Evolutionary conservation across 2,888 invertebrate species (phyloP).

Genomic region (Mythimna vitellina): DNA sequence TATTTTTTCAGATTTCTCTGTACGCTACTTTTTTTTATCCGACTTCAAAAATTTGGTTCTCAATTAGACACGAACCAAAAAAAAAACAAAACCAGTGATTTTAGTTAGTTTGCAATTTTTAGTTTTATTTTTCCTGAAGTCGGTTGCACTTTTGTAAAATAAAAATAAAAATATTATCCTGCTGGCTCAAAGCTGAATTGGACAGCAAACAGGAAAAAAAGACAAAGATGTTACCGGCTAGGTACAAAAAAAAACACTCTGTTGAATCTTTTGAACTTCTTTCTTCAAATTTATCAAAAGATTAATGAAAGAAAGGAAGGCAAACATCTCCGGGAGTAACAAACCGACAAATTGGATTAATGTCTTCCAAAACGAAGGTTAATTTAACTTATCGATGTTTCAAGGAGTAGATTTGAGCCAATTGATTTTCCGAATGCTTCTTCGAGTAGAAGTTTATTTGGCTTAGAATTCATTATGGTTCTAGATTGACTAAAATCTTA

Average conservation of each 20-base stretch:
- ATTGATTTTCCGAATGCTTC: slow-evolving; percentile 30
- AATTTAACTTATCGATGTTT: slow-evolving; percentile 54
- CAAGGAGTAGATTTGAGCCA: slow-evolving; percentile 20
- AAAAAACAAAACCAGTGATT: too few relatives aligned
- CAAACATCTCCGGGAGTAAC: slow-evolving; percentile 58
- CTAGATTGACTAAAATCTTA: neutral
- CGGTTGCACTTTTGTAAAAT: too few relatives aligned
- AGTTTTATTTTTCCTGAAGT: too few relatives aligned
- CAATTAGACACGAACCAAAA: too few relatives aligned
- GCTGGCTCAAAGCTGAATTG: neutral
- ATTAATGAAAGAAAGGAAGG: slow-evolving; percentile 44
- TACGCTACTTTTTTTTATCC: neutral
- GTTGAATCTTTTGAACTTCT: slow-evolving; percentile 40
- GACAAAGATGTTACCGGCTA: neutral
- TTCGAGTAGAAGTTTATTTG: neutral
- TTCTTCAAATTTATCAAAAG: slow-evolving; percentile 57
- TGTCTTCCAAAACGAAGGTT: slow-evolving; percentile 58
- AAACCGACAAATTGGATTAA: slow-evolving; percentile 70
- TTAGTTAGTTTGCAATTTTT: too few relatives aligned
- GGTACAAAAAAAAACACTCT: neutral
- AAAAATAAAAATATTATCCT: neutral
- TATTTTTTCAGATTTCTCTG: neutral
- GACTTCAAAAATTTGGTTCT: too few relatives aligned
- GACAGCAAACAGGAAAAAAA: neutral
- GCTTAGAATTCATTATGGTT: slow-evolving; percentile 5